Conservation (phyloP, 2,888 invertebrate genomes). For the Chymomyza caudatula region DNA sequence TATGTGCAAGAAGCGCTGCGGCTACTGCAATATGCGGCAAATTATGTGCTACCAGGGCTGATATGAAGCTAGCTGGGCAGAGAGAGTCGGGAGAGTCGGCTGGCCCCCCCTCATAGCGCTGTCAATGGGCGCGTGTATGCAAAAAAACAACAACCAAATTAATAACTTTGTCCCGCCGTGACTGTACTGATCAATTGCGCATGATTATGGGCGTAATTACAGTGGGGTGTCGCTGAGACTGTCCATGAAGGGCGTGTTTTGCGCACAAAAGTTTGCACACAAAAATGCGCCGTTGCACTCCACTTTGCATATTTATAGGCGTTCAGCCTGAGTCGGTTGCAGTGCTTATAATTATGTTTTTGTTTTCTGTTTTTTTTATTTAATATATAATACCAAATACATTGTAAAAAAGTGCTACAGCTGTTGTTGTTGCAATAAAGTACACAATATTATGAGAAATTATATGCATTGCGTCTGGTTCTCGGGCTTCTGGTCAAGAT, state of each 20-base stretch:
- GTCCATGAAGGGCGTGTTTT: slow-evolving; percentile 18
- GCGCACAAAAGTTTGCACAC: slow-evolving; percentile 11
- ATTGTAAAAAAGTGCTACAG: slow-evolving; percentile 32
- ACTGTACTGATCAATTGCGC: slow-evolving; percentile 51
- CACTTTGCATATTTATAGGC: slow-evolving; percentile 36
- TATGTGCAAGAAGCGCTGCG: not conserved
- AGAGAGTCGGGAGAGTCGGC: not conserved
- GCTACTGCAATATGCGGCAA: too few species aligned
- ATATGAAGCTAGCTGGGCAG: too few species aligned
- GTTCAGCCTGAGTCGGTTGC: slow-evolving; percentile 20
- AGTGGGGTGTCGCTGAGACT: slow-evolving; percentile 37
- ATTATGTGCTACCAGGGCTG: too few species aligned
- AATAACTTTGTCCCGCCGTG: slow-evolving; percentile 38
- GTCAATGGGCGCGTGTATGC: not conserved
- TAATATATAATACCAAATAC: not conserved
- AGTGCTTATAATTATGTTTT: slow-evolving; percentile 36
- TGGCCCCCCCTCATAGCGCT: not conserved
- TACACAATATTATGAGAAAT: slow-evolving; percentile 71
- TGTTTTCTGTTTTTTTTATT: not conserved
- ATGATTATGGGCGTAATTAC: slow-evolving; percentile 70
- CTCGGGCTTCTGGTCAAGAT: slow-evolving; percentile 52
- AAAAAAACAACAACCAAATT: slow-evolving; percentile 21
- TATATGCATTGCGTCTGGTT: slow-evolving; percentile 42
- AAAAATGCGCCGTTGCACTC: slow-evolving; percentile 9
- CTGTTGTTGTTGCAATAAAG: slow-evolving; percentile 50